Conservation (phyloP, 2,113 vertebrate genomes). For the Echinops telfairi region DNA sequence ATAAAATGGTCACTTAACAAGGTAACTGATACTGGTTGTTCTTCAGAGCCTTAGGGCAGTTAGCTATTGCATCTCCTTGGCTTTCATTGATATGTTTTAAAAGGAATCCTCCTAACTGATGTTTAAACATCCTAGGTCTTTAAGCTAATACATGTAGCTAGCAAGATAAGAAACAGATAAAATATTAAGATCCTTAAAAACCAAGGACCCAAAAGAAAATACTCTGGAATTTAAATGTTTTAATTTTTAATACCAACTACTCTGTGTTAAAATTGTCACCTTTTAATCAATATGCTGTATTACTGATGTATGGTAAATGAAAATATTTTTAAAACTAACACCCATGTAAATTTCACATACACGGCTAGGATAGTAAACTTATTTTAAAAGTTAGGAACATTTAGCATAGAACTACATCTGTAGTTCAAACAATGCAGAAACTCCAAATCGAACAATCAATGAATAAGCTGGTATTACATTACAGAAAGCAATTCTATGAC, state of each 20-base stretch:
- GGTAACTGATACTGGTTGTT: not conserved
- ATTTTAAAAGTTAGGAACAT: too few relatives aligned
- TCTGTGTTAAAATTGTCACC: not conserved
- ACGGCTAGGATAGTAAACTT: too few relatives aligned
- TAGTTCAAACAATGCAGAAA: too few relatives aligned
- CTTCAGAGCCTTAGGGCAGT: not conserved
- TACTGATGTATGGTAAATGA: too few relatives aligned
- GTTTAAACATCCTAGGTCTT: not conserved
- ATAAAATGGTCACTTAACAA: not conserved
- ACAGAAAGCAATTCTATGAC: not conserved
- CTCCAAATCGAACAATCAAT: not conserved
- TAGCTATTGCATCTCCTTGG: not conserved
- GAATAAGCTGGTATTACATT: not conserved
- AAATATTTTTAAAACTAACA: too few relatives aligned
- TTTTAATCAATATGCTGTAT: too few relatives aligned
- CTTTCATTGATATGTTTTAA: not conserved
- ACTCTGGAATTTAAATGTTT: not conserved
- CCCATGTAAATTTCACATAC: too few relatives aligned
- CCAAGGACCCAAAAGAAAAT: not conserved
- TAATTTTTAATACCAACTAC: constrained; percentile 8
- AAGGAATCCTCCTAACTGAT: not conserved
- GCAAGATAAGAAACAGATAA: not conserved
- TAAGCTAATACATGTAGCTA: not conserved
- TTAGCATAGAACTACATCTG: too few relatives aligned
- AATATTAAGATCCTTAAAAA: constrained; percentile 1